Base-by-base conservation (phyloP, 2,797 vertebrate genomes). In the Acanthiza pusilla region DNA sequence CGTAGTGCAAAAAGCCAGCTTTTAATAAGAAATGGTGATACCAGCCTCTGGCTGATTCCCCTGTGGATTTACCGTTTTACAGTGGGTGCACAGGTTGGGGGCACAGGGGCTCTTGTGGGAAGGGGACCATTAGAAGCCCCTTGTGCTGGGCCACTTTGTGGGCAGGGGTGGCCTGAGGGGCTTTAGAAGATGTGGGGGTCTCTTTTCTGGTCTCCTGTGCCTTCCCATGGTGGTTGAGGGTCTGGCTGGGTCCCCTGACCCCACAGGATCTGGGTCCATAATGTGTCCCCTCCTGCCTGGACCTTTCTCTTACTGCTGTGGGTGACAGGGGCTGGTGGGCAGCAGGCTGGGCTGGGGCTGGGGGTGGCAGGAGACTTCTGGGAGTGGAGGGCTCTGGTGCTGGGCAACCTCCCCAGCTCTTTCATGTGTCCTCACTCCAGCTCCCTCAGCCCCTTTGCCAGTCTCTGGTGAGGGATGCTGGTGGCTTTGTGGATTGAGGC, bases 21-120 rank as follows among this genome's bases (percentile, higher is more conserved):
- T 91, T 88, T 83, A 86, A 83, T 88, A 86, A 91, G 95, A 88
- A 19, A 53, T 12, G 17, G 93, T 63, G 79, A 88, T 93, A 74
- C 50, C 53, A 30, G 91, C 60, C 79, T 68, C 89, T 63, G 7
- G 61, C 89, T 40, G 74, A 29, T 80, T 45, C 53, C 71, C 32
- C 10, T 2, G 22, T 58, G 76, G 85, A 40, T 92, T 70, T 54
- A 50, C 75, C 87, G 23, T 72, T 54, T 45, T 23, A 13, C 60
- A 15, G 26, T 42, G 40, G 66, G 13, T 36, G 16, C 40, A 32
- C 47, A 32, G 26, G 9, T 15, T 1, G 3, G 66, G 26, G 26
- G 13, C 34, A 17, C 26, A 11, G 19, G 40, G 17, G 29, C 32
- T 63, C 5, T 5, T 45, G 21, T 6, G 38, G 15, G 9, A 84